Conservation (phyloP, 2,888 invertebrate species). For the Ophraella communa region DNA sequence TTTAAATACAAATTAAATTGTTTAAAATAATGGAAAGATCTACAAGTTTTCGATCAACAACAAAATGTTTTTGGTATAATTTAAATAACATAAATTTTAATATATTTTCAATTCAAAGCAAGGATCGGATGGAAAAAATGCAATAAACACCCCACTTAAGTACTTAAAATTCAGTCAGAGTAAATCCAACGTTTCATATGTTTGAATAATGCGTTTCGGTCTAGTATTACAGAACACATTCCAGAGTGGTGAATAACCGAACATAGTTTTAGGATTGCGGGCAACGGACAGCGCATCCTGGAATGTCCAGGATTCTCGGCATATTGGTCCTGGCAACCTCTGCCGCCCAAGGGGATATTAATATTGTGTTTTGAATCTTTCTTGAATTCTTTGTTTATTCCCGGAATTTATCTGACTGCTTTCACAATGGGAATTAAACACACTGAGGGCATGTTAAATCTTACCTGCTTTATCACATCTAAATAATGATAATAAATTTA, state of each 20-base stretch:
- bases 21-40: no score
- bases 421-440: neutral
- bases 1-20: no score
- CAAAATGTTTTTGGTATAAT: no score
- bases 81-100: no score
- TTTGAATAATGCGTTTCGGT: constrained; percentile 49
- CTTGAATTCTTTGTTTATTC: constrained; percentile 28
- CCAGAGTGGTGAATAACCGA: constrained; percentile 46
- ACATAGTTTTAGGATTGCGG: constrained; percentile 56
- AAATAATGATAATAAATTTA: no score
- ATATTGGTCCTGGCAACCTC: constrained; percentile 40
- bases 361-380: constrained; percentile 35
- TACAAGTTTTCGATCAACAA: no score
- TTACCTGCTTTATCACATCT: no score
- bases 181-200: constrained; percentile 46
- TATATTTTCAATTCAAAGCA: neutral
- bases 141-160: constrained; percentile 28
- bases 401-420: constrained; percentile 28
- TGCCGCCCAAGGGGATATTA: constrained; percentile 35
- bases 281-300: constrained; percentile 50
- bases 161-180: constrained; percentile 44
- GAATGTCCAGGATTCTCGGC: constrained; percentile 46
- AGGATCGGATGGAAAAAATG: constrained; percentile 23
- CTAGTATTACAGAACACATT: constrained; percentile 53
- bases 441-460: neutral